Evolutionary conservation across 2,888 invertebrate genomes (phyloP).

Genomic region (Thumatha senex): DNA sequence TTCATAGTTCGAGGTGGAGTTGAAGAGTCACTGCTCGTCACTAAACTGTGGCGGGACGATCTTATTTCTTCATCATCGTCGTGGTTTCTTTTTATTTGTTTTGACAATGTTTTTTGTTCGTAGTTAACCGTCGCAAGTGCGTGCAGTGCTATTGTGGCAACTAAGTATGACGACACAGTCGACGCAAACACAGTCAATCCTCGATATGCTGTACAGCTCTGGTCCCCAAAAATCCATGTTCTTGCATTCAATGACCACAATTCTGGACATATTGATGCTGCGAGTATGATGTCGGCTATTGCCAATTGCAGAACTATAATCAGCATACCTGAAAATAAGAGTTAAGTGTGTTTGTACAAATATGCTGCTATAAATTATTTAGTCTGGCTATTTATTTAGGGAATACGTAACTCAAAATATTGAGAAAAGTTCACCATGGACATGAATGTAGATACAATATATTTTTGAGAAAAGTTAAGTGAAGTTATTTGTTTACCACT

Average conservation of each 20-base stretch:
- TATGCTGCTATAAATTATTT: neutral
- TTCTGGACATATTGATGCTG: conserved; percentile 74
- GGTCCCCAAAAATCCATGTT: conserved; percentile 78
- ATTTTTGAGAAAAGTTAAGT: too few species aligned
- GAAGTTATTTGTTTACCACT: conserved; percentile 63
- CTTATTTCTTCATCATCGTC: conserved; percentile 73
- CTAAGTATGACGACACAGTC: conserved; percentile 81
- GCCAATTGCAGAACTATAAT: conserved; percentile 81
- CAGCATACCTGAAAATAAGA: conserved; percentile 80
- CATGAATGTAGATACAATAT: too few species aligned
- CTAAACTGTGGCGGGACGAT: conserved; percentile 75
- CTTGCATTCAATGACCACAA: conserved; percentile 75
- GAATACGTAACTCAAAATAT: too few species aligned
- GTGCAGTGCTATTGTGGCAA: conserved; percentile 83
- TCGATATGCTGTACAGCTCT: conserved; percentile 78
- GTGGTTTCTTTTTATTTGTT: conserved; percentile 56
- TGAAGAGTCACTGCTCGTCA: conserved; percentile 73
- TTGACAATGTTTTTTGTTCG: conserved; percentile 64
- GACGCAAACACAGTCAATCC: conserved; percentile 82
- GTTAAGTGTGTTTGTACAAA: neutral
- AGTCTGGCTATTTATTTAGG: neutral
- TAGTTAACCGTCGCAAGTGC: conserved; percentile 81
- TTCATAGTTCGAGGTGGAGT: conserved; percentile 79
- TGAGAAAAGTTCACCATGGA: too few species aligned
- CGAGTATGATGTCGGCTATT: conserved; percentile 75